These are phyloP conservation scores for Elegia similella DNA, from an alignment of 2,888 invertebrate genomes.

Conservation along the genomic window DNA sequence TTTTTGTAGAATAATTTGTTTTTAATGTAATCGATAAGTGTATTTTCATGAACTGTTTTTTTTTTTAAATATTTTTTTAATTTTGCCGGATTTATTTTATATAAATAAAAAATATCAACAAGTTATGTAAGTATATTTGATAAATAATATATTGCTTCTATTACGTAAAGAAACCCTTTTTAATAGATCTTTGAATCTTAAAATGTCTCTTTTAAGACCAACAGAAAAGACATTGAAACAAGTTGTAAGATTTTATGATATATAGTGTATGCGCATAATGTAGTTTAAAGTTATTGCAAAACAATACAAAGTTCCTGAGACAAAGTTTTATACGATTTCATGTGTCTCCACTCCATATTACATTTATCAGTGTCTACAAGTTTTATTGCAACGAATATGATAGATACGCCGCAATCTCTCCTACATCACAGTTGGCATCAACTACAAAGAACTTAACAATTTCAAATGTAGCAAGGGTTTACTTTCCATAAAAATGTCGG, in stretches of 20 bases:
- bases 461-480: constrained; percentile 63
- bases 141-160: too few species aligned
- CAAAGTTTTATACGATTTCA: constrained; percentile 54
- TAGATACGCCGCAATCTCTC: constrained; percentile 60
- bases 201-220: neutral
- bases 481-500: constrained; percentile 74
- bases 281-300: constrained; percentile 45
- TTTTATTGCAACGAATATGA: constrained; percentile 73
- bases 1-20: too few species aligned
- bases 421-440: constrained; percentile 43
- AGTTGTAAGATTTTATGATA: constrained; percentile 19
- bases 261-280: constrained; percentile 25
- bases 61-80: too few species aligned
- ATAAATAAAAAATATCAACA: too few species aligned
- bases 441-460: constrained; percentile 70
- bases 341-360: constrained; percentile 57
- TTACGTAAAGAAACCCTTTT: too few species aligned
- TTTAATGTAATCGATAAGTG: too few species aligned
- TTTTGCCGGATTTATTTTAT: too few species aligned
- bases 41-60: too few species aligned
- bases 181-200: neutral
- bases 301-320: constrained; percentile 54
- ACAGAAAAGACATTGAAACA: neutral
- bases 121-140: too few species aligned
- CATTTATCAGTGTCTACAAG: constrained; percentile 75